These are phyloP conservation scores for Sthenelais limicola DNA, from an alignment of 2,888 invertebrate genomes.

Conservation along the genomic window DNA sequence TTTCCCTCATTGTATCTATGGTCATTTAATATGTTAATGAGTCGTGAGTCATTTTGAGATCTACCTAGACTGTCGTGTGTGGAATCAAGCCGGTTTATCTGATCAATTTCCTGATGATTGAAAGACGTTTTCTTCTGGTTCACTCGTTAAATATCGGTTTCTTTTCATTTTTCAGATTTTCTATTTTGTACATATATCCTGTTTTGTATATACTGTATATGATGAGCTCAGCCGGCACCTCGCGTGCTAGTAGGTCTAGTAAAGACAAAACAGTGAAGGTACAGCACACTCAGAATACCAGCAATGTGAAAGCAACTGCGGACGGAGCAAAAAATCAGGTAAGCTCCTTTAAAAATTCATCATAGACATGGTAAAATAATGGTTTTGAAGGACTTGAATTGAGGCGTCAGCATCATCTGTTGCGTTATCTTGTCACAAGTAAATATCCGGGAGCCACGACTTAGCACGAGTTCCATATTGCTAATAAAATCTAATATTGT, in stretches of 20 bases:
- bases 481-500: no score
- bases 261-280: conserved; percentile 59
- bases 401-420: no score
- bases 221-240: conserved; percentile 65
- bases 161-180: conserved; percentile 54
- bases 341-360: background rate
- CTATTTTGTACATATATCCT: conserved; percentile 62
- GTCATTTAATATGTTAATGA: conserved; percentile 44
- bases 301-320: conserved; percentile 59
- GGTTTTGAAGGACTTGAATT: background rate
- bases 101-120: conserved; percentile 31
- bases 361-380: background rate
- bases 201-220: conserved; percentile 68
- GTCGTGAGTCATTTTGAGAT: conserved; percentile 41
- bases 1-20: conserved; percentile 12
- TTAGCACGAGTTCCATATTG: no score
- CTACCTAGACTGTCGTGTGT: conserved; percentile 25
- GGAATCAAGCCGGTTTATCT: conserved; percentile 6
- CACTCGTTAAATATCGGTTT: background rate
- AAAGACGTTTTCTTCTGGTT: background rate
- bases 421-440: no score
- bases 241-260: conserved; percentile 63
- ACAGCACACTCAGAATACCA: conserved; percentile 57
- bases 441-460: no score
- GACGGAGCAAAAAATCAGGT: conserved; percentile 47